Evolutionary conservation across 2,113 vertebrate species (phyloP).

Genomic region (Neogobius melanostomus): DNA sequence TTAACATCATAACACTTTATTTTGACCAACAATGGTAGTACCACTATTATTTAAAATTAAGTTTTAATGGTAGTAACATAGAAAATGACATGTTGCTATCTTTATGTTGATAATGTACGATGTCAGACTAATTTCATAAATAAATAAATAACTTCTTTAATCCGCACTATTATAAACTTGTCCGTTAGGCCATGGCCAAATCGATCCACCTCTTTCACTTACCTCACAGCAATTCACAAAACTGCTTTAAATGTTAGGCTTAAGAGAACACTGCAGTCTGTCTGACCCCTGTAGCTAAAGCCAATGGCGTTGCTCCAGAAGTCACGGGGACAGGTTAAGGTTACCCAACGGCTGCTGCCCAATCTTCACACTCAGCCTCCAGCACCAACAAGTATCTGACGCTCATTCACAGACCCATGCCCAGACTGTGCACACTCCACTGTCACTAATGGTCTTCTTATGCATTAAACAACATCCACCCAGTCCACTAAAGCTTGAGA

Average conservation of each 20-base stretch:
- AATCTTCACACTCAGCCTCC: conserved; percentile 72
- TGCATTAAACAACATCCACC: conserved; percentile 27
- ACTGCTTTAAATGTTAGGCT: background rate
- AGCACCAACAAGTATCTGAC: conserved; percentile 70
- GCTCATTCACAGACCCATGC: conserved; percentile 74
- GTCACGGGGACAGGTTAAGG: conserved; percentile 44
- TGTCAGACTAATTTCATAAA: no score
- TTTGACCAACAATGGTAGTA: background rate
- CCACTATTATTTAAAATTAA: background rate
- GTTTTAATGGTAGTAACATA: no score
- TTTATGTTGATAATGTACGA: no score
- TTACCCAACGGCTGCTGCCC: conserved; percentile 49
- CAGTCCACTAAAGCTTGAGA: background rate
- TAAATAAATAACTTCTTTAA: no score
- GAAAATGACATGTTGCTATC: no score
- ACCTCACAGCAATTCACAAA: background rate
- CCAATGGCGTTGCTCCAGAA: conserved; percentile 40
- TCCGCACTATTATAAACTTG: no score
- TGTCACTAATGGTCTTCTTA: conserved; percentile 44
- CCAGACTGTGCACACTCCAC: conserved; percentile 58
- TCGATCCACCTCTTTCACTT: background rate
- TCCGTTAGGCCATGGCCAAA: no score
- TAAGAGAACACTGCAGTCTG: conserved; percentile 7
- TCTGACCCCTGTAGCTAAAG: conserved; percentile 19
- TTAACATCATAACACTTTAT: no score